Base-by-base conservation (phyloP, 1,140 invertebrate species). In the Oryzaephilus surinamensis region DNA sequence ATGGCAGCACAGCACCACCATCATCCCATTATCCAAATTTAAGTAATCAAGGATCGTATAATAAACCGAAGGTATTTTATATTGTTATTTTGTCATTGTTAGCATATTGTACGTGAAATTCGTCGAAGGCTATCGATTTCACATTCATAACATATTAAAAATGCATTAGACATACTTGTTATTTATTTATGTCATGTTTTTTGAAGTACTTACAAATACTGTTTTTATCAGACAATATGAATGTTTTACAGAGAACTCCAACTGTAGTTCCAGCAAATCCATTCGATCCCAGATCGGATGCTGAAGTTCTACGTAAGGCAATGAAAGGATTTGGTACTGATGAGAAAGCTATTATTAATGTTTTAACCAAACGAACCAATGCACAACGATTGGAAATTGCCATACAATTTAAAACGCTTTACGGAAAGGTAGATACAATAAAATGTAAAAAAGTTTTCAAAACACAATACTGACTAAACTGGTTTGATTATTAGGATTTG, bases 281-380 rank as follows among this genome's bases (percentile, higher is more conserved):
- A 5, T 85, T 84, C 62, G 73, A 85, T 56, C 71, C 82, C 3
- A 67, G 75, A 18, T 68, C 65, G 27, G 85, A 90, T 71, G 85
- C 84, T 1, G 76, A 79, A 49, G 65, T 72, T 1, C 66, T 91
- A 2, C 67, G 81, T 11, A 82, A 81, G 52, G 84, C 86, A 1
- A 89, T 90, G 83, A 81, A 84, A 65, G 83, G 86, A 16, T 74
- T 80, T 32, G 79, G 85, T 14, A 88, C 84, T 2, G 79, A 89
- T 61, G 85, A 90, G 54, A 77, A 81, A 49, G 67, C 78, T n/a
- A 82, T 90, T 46, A 86, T 85, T 27, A 74, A 80, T 48, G 69
- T 86, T 2, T 57, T 88, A 13, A 71, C 76, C 1, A 73, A 73
- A 46, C 61, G 84, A 36, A 76, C 76, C 24, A 81, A 77, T 50